Evolutionary conservation across 2,797 vertebrate genomes (phyloP).

Genomic region (Huso huso): DNA sequence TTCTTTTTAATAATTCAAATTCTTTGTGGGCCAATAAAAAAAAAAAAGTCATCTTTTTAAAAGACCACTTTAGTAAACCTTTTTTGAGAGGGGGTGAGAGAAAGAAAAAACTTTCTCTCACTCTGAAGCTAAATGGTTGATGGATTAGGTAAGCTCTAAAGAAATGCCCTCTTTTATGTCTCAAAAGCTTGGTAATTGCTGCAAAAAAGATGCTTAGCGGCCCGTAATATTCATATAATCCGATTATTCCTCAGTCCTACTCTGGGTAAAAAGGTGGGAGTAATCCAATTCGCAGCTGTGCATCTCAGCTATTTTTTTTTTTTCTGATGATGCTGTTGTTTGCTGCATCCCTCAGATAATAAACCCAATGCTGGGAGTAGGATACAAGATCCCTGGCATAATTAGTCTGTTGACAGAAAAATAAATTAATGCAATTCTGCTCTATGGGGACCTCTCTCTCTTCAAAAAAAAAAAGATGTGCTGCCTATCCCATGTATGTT

Average conservation of each 20-base stretch:
- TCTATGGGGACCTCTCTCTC: neutral
- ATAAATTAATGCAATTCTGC: neutral
- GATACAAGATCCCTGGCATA: slow-evolving; percentile 7
- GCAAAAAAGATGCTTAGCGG: slow-evolving; percentile 84
- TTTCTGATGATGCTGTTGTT: slow-evolving; percentile 29
- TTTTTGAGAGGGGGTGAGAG: slow-evolving; percentile 15
- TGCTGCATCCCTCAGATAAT: slow-evolving; percentile 18
- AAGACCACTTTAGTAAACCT: slow-evolving; percentile 25
- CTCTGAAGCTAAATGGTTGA: slow-evolving; percentile 82
- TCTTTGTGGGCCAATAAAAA: no score
- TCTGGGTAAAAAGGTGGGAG: slow-evolving; percentile 54
- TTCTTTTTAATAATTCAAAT: no score
- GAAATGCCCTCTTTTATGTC: slow-evolving; percentile 77
- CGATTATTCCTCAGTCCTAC: slow-evolving; percentile 81
- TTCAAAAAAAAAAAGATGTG: neutral
- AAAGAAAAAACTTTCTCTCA: slow-evolving; percentile 33
- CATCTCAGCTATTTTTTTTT: slow-evolving; percentile 34
- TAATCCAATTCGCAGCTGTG: slow-evolving; percentile 54
- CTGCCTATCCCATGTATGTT: no score
- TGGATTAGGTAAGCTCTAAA: slow-evolving; percentile 76
- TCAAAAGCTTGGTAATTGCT: slow-evolving; percentile 90
- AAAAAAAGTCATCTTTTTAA: slow-evolving; percentile 26
- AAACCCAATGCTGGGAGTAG: slow-evolving; percentile 3
- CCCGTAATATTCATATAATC: slow-evolving; percentile 86
- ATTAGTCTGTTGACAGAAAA: slow-evolving; percentile 8